A percentile compares a stretch with the other conserved stretches of the same genome.
phyloP scores from a whole-genome alignment of 2,797 vertebrate species.

The Phalloptychus januarius region DNA sequence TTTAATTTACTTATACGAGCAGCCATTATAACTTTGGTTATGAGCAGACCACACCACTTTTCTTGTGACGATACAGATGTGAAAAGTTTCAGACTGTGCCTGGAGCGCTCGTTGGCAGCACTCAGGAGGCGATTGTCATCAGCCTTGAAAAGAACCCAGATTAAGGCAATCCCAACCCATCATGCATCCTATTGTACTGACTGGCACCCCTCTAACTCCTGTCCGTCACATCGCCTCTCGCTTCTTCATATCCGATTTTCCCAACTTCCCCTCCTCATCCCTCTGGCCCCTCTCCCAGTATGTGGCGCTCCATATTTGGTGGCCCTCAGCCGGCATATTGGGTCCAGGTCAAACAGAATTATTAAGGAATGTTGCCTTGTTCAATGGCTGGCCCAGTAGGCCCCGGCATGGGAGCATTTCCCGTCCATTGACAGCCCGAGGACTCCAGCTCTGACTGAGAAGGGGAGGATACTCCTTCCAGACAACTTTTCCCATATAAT shows the following conservation, averaged over 20 bases:
- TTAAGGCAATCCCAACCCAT: slow-evolving; percentile 27
- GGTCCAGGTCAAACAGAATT: slow-evolving; percentile 82
- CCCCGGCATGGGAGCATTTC: slow-evolving; percentile 75
- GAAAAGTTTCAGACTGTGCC: background rate
- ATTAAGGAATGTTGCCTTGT: slow-evolving; percentile 76
- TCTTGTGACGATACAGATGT: background rate
- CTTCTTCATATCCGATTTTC: slow-evolving; percentile 55
- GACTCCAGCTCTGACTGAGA: slow-evolving; percentile 61
- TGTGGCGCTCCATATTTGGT: slow-evolving; percentile 50
- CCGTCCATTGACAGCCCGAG: slow-evolving; percentile 70
- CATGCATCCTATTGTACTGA: slow-evolving; percentile 22
- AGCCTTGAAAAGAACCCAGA: slow-evolving; percentile 11
- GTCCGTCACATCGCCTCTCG: slow-evolving; percentile 40
- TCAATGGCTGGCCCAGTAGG: slow-evolving; percentile 65
- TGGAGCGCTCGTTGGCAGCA: slow-evolving; percentile 7
- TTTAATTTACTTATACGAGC: background rate
- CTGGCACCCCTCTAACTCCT: slow-evolving; percentile 27
- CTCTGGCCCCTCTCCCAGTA: slow-evolving; percentile 38
- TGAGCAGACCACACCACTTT: background rate
- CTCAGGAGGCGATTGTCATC: slow-evolving; percentile 11
- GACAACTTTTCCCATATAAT: slow-evolving; percentile 68
- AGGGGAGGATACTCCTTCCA: slow-evolving; percentile 32
- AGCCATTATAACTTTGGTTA: background rate
- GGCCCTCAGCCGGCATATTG: slow-evolving; percentile 63
- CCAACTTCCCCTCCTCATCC: slow-evolving; percentile 20